These are phyloP conservation scores for Trichonephila clavipes DNA, from an alignment of 1,140 invertebrate species.

Conservation along the genomic window DNA sequence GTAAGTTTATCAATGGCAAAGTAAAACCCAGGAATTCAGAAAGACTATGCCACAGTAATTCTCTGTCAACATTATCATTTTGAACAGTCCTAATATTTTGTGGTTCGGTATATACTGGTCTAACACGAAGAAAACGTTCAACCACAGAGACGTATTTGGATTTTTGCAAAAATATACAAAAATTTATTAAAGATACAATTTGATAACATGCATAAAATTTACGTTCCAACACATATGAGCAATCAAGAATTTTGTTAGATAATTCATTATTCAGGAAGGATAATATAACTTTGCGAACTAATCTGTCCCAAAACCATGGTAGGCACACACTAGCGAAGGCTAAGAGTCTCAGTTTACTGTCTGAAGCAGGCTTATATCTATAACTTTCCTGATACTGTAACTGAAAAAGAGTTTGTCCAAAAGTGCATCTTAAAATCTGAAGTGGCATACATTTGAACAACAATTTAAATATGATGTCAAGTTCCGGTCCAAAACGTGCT, in stretches of 20 bases:
- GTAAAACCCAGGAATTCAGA: slow-evolving; percentile 58
- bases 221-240: slow-evolving; percentile 23
- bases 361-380: background rate
- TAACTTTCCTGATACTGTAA: slow-evolving; percentile 20
- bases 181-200: slow-evolving; percentile 37
- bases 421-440: background rate
- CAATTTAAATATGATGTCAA: slow-evolving; percentile 62
- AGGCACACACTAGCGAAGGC: slow-evolving; percentile 7
- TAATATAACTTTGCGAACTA: slow-evolving; percentile 18
- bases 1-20: slow-evolving; percentile 49
- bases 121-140: slow-evolving; percentile 29
- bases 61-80: slow-evolving; percentile 42
- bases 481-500: slow-evolving; percentile 26
- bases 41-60: slow-evolving; percentile 57
- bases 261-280: background rate
- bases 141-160: slow-evolving; percentile 13
- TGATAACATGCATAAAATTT: slow-evolving; percentile 14
- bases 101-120: slow-evolving; percentile 43
- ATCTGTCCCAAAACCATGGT: slow-evolving; percentile 59
- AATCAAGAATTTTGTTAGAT: background rate
- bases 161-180: slow-evolving; percentile 58
- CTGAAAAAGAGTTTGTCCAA: slow-evolving; percentile 58
- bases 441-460: slow-evolving; percentile 45
- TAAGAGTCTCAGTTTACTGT: background rate
- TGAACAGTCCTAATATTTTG: slow-evolving; percentile 31